Percentiles rank a stretch among this genome's conserved stretches.
These are phyloP conservation scores for Steatocranus sp. DNA, from an alignment of 2,797 vertebrate genomes.

Conservation along the genomic window DNA sequence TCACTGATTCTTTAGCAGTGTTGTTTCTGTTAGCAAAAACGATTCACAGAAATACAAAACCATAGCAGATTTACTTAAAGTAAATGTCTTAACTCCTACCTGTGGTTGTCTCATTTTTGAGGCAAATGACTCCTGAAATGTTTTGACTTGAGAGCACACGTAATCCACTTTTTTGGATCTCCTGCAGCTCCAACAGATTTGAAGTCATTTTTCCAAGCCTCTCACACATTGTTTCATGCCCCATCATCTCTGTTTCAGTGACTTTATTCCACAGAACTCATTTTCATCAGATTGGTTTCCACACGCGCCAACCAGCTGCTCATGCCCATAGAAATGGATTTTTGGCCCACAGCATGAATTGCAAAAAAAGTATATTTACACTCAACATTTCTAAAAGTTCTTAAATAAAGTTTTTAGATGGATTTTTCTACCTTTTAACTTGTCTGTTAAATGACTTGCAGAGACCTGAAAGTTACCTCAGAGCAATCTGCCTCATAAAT, in stretches of 20 bases:
- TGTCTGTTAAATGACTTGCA: constrained; percentile 3
- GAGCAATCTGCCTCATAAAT: neutral
- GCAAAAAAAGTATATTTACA: neutral
- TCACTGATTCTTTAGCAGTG: neutral
- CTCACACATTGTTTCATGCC: neutral
- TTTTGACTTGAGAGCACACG: neutral
- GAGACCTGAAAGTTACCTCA: constrained; percentile 1
- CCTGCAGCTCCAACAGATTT: neutral
- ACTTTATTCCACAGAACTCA: constrained; percentile 2
- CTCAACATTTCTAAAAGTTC: neutral
- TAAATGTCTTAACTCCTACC: neutral
- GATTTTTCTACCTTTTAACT: neutral
- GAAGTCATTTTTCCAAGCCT: neutral
- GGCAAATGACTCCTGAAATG: neutral
- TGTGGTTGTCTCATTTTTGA: neutral
- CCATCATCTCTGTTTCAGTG: neutral
- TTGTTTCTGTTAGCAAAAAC: neutral
- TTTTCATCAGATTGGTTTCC: neutral
- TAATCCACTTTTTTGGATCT: neutral
- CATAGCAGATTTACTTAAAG: neutral
- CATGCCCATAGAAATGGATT: neutral
- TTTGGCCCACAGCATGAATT: neutral
- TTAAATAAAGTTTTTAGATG: neutral
- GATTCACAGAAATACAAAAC: neutral
- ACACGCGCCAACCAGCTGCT: neutral